A percentile compares a stretch with the other conserved stretches of the same genome.
These are phyloP conservation scores for Scopus umbretta DNA, from an alignment of 2,113 vertebrate species.

Conservation along the genomic window DNA sequence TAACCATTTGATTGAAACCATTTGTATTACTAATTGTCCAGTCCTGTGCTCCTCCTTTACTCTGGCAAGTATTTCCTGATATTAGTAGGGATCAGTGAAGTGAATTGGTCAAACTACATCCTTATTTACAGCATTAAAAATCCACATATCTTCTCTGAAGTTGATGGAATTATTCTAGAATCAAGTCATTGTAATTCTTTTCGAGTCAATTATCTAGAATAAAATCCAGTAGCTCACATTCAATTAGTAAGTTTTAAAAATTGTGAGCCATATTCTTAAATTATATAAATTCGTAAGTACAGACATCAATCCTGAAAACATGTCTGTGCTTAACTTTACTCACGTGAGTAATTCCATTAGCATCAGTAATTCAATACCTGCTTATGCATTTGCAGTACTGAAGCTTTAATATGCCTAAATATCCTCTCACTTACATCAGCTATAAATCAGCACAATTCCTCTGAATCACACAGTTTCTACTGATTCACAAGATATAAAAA, in stretches of 20 bases:
- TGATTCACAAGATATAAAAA: constrained; percentile 16
- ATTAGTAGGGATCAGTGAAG: background rate
- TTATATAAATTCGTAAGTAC: constrained; percentile 23
- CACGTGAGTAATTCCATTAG: constrained; percentile 64
- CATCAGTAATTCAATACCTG: constrained; percentile 61
- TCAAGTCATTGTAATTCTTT: background rate
- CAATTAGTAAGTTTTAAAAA: constrained; percentile 53
- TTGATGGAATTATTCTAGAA: constrained; percentile 18
- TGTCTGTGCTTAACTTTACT: constrained; percentile 42
- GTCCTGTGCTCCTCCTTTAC: constrained; percentile 4
- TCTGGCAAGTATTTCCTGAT: constrained; percentile 24
- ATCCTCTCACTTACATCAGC: constrained; percentile 35
- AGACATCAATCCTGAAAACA: constrained; percentile 58
- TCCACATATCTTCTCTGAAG: background rate
- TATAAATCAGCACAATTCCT: constrained; percentile 41
- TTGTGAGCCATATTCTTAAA: constrained; percentile 27
- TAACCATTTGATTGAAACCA: constrained; percentile 9
- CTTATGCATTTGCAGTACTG: constrained; percentile 37
- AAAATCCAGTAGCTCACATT: constrained; percentile 18
- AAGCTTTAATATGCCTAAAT: constrained; percentile 42
- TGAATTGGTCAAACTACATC: constrained; percentile 1
- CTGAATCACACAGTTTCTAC: constrained; percentile 18
- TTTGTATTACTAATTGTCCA: constrained; percentile 25
- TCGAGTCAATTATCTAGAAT: constrained; percentile 8
- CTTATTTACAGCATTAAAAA: constrained; percentile 34